Evolutionary conservation across 2,113 vertebrate genomes (phyloP), one percentile per base, ranked within the genome.

Genomic region (Prochilodus magdalenae): DNA sequence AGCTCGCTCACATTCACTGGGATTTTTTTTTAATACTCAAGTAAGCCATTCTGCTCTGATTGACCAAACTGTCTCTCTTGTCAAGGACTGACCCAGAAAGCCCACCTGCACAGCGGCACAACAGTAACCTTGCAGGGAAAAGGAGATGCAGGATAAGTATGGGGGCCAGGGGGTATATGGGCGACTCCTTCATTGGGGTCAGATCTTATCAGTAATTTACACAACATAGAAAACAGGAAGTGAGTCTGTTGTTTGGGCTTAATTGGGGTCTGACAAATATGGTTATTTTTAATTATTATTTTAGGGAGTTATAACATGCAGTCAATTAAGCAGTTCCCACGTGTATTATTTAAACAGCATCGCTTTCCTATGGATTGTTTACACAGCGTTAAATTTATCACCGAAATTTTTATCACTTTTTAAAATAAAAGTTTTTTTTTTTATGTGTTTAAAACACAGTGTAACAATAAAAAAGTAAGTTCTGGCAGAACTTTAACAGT

Each of bases 21-120:
- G 85, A 30, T 26, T 72, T 79, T 75, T 12, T 88, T 92, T 91
- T 90, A 89, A 57, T 82, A 81, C 86, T 86, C 83, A 91, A 92
- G 91, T 83, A 87, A 92, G 89, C 89, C 89, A 90, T 90, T 91
- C 89, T 90, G 77, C 26, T 79, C 57, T 66, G 57, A 83, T 76
- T 60, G 81, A 73, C 30, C 51, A 44, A 65, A 75, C 18, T 16
- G 36, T 75, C 49, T 55, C 30, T 59, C 20, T 33, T 7, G 27
- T 72, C 22, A 40, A 53, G 47, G 22, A 22, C 44, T 65, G 27
- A 40, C 47, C 16, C 14, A 53, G 49, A 60, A n/a, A 44, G 67
- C 26, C 67, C 26, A 66, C 33, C n/a, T 73, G 71, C 49, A 18
- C 44, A 44, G 66, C 22, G 36, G 18, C 24, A 13, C 4, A 4